These are phyloP conservation scores for Caenorhabditis brenneri DNA, from an alignment of 1,140 invertebrate species.

Conservation along the genomic window DNA sequence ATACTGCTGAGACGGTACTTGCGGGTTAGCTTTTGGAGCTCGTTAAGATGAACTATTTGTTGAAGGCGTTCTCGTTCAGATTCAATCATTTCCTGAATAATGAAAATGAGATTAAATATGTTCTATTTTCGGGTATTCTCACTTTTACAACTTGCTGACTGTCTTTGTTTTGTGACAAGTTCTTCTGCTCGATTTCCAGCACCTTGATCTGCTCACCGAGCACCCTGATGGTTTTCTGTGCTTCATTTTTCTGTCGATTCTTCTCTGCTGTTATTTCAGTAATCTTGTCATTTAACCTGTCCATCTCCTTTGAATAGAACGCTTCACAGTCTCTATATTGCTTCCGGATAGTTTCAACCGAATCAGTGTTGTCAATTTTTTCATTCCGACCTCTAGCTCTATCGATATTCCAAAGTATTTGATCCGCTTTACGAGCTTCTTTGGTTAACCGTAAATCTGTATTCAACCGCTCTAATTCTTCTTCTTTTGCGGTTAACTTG, in stretches of 20 bases:
- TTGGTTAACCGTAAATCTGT: slow-evolving; percentile 62
- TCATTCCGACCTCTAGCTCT: slow-evolving; percentile 58
- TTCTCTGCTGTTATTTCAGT: slow-evolving; percentile 60
- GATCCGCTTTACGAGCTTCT: slow-evolving; percentile 65
- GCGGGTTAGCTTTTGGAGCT: slow-evolving; percentile 64
- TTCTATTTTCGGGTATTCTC: background rate
- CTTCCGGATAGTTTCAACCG: slow-evolving; percentile 64
- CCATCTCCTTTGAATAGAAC: slow-evolving; percentile 68
- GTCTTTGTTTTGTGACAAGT: slow-evolving; percentile 62
- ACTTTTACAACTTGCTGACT: slow-evolving; percentile 60
- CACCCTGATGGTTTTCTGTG: slow-evolving; percentile 60
- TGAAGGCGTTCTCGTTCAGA: slow-evolving; percentile 62
- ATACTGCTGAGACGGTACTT: slow-evolving; percentile 66
- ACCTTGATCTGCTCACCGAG: slow-evolving; percentile 64
- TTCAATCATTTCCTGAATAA: slow-evolving; percentile 55
- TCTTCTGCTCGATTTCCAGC: slow-evolving; percentile 66
- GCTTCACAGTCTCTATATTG: slow-evolving; percentile 69
- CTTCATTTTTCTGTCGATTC: slow-evolving; percentile 60
- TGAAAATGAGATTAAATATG: slow-evolving; percentile 1
- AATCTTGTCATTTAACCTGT: slow-evolving; percentile 62
- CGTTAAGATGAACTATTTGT: slow-evolving; percentile 62
- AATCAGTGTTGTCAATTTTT: slow-evolving; percentile 62
- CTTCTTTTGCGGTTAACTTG: slow-evolving; percentile 55
- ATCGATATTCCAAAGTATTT: slow-evolving; percentile 64
- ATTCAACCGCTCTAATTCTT: slow-evolving; percentile 59